Percentiles rank a stretch among this genome's conserved stretches.
Evolutionary conservation across 2,113 vertebrate genomes (phyloP).

Genomic region (Gallinago media): DNA sequence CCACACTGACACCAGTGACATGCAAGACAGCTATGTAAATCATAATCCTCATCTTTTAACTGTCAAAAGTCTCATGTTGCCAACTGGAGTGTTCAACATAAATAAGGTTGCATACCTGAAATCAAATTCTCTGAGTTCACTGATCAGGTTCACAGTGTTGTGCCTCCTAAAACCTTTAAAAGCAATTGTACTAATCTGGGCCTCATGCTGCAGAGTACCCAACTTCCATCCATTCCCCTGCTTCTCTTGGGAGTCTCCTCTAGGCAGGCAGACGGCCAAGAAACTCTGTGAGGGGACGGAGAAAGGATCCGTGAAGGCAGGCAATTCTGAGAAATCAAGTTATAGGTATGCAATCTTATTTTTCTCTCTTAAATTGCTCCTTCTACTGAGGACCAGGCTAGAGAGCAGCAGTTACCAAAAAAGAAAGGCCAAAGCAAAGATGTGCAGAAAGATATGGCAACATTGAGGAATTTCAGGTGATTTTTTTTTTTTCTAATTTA

Average conservation of each 20-base stretch:
- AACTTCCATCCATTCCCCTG: slow-evolving; percentile 68
- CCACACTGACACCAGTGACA: slow-evolving; percentile 58
- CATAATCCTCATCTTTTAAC: slow-evolving; percentile 72
- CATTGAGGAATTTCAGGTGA: background rate
- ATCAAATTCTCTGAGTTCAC: slow-evolving; percentile 65
- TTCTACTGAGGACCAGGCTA: background rate
- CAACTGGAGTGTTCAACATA: slow-evolving; percentile 53
- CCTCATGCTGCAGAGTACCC: slow-evolving; percentile 55
- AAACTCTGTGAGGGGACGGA: slow-evolving; percentile 68
- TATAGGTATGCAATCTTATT: slow-evolving; percentile 71
- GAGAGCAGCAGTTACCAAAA: background rate
- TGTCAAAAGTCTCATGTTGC: slow-evolving; percentile 43
- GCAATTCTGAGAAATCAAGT: slow-evolving; percentile 61
- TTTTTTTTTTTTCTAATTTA: background rate
- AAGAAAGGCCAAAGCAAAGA: slow-evolving; percentile 13
- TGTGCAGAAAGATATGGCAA: slow-evolving; percentile 17
- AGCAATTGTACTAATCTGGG: slow-evolving; percentile 63
- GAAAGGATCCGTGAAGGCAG: slow-evolving; percentile 62
- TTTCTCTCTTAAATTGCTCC: slow-evolving; percentile 30
- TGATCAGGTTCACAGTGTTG: slow-evolving; percentile 57
- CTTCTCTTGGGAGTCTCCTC: slow-evolving; percentile 69
- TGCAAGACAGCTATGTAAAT: slow-evolving; percentile 68
- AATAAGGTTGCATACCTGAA: slow-evolving; percentile 67
- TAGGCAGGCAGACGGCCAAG: slow-evolving; percentile 70
- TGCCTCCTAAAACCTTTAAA: slow-evolving; percentile 67